These are phyloP conservation scores for Alcedo quadribrachys DNA, from an alignment of 2,797 vertebrate genomes.

Conservation along the genomic window DNA sequence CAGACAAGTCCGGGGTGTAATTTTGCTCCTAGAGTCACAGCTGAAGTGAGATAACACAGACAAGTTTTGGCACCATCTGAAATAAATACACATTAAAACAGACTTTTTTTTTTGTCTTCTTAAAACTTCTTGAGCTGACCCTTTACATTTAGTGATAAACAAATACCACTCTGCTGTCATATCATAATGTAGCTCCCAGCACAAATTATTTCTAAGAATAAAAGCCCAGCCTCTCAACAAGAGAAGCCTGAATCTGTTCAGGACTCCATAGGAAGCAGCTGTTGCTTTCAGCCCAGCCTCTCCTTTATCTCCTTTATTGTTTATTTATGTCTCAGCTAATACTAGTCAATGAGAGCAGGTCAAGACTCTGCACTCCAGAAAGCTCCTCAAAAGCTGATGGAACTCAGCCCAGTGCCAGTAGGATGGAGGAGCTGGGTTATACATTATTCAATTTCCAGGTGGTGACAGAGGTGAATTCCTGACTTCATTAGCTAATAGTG, in stretches of 20 bases:
- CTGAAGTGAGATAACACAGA: neutral
- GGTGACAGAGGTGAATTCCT: conserved; percentile 51
- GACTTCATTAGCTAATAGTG: neutral
- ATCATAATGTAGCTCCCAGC: neutral
- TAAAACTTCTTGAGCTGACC: neutral
- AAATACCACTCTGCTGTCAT: neutral
- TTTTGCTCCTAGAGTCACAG: neutral
- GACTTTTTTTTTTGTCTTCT: neutral
- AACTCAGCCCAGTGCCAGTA: neutral
- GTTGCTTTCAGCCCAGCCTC: conserved; percentile 30
- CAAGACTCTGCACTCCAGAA: conserved; percentile 8
- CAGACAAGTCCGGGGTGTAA: neutral
- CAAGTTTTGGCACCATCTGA: neutral
- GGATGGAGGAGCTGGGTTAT: neutral
- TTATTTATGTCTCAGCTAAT: conserved; percentile 33
- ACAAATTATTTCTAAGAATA: neutral
- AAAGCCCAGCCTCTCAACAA: neutral
- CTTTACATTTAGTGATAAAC: neutral
- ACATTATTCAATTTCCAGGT: conserved; percentile 26
- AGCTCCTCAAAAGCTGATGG: conserved; percentile 24
- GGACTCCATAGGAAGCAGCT: conserved; percentile 51
- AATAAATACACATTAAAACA: neutral
- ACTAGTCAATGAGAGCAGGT: conserved; percentile 8
- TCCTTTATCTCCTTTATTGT: conserved; percentile 52
- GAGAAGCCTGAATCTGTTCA: conserved; percentile 45